Evolutionary conservation across 2,888 invertebrate genomes (phyloP).

Genomic region (Pycnomerus fuliginosus): DNA sequence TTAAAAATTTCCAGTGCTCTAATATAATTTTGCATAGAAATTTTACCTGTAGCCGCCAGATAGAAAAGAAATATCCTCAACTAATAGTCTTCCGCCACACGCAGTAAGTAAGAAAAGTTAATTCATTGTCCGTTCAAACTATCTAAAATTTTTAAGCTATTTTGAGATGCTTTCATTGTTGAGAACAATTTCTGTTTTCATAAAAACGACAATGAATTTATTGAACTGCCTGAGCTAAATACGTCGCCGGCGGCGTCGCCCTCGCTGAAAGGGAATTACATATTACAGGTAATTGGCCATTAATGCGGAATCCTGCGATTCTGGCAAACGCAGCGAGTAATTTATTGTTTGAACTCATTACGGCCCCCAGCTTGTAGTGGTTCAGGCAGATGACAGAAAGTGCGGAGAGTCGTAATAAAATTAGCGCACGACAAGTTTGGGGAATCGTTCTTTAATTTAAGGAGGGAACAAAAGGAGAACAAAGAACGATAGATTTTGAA

Average conservation of each 20-base stretch:
- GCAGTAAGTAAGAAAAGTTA: no score
- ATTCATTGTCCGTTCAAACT: no score
- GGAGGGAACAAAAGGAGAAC: constrained; percentile 23
- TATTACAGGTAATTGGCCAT: constrained; percentile 17
- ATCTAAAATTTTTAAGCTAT: no score
- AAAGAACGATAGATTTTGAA: constrained; percentile 13
- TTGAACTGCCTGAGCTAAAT: constrained; percentile 8
- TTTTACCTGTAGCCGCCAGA: no score
- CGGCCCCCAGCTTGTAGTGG: constrained; percentile 8
- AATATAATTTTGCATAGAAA: no score
- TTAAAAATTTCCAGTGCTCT: no score
- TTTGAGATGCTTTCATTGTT: no score
- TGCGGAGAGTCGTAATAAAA: constrained; percentile 17
- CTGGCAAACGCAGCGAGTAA: constrained; percentile 15
- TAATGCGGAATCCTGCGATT: constrained; percentile 15
- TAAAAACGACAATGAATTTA: no score
- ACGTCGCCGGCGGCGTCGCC: constrained; percentile 4
- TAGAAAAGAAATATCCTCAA: no score
- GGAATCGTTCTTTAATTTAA: constrained; percentile 24
- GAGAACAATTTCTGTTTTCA: no score
- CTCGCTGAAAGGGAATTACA: constrained; percentile 12
- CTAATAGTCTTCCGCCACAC: no score
- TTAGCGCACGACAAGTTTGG: constrained; percentile 15
- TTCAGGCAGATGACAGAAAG: constrained; percentile 15
- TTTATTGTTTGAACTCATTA: constrained; percentile 17